These are phyloP conservation scores for Sipunculus nudus DNA, from an alignment of 2,888 invertebrate genomes.

Conservation along the genomic window DNA sequence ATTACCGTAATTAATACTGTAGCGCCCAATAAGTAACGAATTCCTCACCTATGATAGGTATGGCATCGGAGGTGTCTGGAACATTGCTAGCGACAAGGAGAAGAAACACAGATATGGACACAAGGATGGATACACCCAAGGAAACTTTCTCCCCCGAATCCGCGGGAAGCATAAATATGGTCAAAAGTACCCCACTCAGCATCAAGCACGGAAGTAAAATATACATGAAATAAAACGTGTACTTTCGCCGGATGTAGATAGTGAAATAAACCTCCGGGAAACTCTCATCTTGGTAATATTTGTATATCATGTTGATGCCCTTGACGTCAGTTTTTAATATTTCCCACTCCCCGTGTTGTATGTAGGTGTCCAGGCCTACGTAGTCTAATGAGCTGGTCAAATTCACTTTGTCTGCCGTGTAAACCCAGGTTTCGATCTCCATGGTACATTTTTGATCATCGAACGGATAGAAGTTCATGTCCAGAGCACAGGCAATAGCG, in stretches of 20 bases:
- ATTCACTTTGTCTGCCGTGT: slow-evolving; percentile 38
- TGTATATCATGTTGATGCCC: slow-evolving; percentile 14
- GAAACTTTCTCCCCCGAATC: slow-evolving; percentile 52
- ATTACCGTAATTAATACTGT: no score
- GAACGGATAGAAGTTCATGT: slow-evolving; percentile 29
- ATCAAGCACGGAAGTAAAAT: slow-evolving; percentile 50
- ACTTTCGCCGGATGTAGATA: slow-evolving; percentile 38
- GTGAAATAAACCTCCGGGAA: slow-evolving; percentile 41
- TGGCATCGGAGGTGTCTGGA: slow-evolving; percentile 46
- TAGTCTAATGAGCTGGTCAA: slow-evolving; percentile 8
- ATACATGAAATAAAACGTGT: slow-evolving; percentile 48
- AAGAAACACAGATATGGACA: slow-evolving; percentile 52
- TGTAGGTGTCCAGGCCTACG: slow-evolving; percentile 32
- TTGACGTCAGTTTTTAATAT: slow-evolving; percentile 31
- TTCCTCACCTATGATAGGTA: slow-evolving; percentile 47
- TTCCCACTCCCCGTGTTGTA: slow-evolving; percentile 46
- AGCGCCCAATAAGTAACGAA: no score
- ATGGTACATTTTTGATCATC: slow-evolving; percentile 24
- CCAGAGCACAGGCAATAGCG: slow-evolving; percentile 19
- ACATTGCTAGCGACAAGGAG: slow-evolving; percentile 48
- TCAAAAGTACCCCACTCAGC: slow-evolving; percentile 46
- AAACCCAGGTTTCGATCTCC: slow-evolving; percentile 42
- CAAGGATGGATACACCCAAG: slow-evolving; percentile 52
- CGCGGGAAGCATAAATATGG: slow-evolving; percentile 50
- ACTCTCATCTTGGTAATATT: slow-evolving; percentile 23